phyloP scores from a whole-genome alignment of 2,888 invertebrate species.

The Drosophila quinaria region DNA sequence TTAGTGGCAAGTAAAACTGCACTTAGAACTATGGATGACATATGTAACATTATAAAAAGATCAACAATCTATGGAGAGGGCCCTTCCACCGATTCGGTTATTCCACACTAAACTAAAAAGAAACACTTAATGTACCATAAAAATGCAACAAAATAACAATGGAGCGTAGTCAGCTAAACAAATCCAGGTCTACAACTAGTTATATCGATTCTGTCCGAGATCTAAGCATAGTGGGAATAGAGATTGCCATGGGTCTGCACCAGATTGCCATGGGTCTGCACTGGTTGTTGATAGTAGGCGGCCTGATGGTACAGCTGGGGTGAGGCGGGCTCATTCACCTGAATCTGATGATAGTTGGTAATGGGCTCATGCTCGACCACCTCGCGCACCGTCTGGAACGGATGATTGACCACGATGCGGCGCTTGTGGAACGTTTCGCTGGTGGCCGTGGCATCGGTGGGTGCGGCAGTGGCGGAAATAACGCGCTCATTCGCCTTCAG shows the following conservation, averaged over 20 bases:
- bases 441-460: conserved; percentile 86
- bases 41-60: conserved; percentile 25
- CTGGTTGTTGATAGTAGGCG: conserved; percentile 73
- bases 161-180: conserved; percentile 40
- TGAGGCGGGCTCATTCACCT: conserved; percentile 87
- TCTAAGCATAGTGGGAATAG: conserved; percentile 50
- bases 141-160: conserved; percentile 49
- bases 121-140: conserved; percentile 24
- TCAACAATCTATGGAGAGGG: conserved; percentile 67
- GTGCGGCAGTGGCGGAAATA: conserved; percentile 87
- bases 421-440: conserved; percentile 88
- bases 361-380: conserved; percentile 88
- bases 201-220: neutral
- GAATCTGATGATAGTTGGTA: conserved; percentile 87
- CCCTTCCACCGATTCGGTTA: conserved; percentile 63
- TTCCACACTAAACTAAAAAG: conserved; percentile 22
- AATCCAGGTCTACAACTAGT: conserved; percentile 25
- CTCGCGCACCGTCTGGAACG: conserved; percentile 88
- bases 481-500: conserved; percentile 86
- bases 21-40: conserved; percentile 43
- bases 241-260: conserved; percentile 69
- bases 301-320: conserved; percentile 74
- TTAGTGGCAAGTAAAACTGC: conserved; percentile 67
- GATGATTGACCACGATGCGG: conserved; percentile 88
- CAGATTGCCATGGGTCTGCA: conserved; percentile 72